These are phyloP conservation scores for Microtus montanus DNA, from an alignment of 2,113 vertebrate genomes.

Conservation along the genomic window DNA sequence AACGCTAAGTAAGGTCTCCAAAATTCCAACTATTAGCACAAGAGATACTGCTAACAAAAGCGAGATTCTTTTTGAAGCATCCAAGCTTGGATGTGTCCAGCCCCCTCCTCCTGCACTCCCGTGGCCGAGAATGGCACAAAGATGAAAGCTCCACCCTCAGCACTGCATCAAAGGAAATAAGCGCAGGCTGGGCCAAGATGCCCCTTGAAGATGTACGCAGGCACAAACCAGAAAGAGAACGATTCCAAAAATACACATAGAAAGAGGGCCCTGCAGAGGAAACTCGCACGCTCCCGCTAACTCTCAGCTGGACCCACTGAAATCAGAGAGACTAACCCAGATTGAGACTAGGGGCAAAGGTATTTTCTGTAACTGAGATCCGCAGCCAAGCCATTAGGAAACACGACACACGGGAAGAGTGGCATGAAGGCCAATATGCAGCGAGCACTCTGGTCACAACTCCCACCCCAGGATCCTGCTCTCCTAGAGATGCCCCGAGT, in stretches of 20 bases:
- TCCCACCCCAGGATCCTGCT: not conserved
- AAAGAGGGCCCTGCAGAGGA: slow-evolving; percentile 18
- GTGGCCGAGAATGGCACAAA: not conserved
- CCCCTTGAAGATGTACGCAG: not conserved
- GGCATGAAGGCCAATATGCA: not conserved
- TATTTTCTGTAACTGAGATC: slow-evolving; percentile 16
- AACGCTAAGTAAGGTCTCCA: not conserved
- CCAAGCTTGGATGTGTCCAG: not conserved
- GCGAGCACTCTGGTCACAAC: not conserved
- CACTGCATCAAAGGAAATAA: slow-evolving; percentile 42
- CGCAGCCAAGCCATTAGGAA: not conserved
- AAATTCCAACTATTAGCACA: not conserved
- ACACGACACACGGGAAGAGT: not conserved
- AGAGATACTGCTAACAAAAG: not conserved
- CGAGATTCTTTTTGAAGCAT: not conserved
- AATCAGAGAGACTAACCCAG: slow-evolving; percentile 36
- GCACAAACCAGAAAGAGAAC: slow-evolving; percentile 56
- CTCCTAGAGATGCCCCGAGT: not conserved
- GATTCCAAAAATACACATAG: slow-evolving; percentile 64
- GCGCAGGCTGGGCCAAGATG: slow-evolving; percentile 30
- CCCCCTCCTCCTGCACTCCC: not conserved
- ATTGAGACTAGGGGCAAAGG: slow-evolving; percentile 7
- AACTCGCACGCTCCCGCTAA: slow-evolving; percentile 32
- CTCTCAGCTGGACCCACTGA: slow-evolving; percentile 1
- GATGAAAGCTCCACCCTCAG: slow-evolving; percentile 39